Evolutionary conservation across 2,888 invertebrate species (phyloP), one percentile per base, ranked within the genome.

Genomic region (Apomyelois bistriatella): DNA sequence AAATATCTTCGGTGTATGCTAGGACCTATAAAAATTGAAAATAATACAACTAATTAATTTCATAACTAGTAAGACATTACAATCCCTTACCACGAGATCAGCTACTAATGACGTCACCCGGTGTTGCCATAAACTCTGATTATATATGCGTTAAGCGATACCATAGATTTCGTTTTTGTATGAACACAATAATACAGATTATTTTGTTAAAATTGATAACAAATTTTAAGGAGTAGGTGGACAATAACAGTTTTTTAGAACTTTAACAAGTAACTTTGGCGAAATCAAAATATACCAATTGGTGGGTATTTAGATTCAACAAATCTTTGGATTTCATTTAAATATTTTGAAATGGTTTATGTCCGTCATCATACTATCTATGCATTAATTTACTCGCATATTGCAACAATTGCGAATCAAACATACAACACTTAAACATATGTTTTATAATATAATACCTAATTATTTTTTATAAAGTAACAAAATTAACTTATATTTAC

Each of bases 31-130:
- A 88, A 90, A 89, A 88, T 85, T 89, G 88, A 88, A 89, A 90
- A 89, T 89, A 89, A 87, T 90, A 89, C 85, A 88, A 85, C 87
- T 89, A 90, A 86, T 87, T 89, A 87, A 90, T 89, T 90, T 89
- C 88, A 87, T 89, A 85, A 86, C 85, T 86, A 89, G 85, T 86
- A 85, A 86, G 88, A 87, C 80, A 87, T 82, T 86, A 89, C 80
- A 88, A 88, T 90, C 89, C 89, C 86, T 88, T 90, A 90, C 84
- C 87, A 86, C 90, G 91, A 91, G 91, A 91, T 91, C 91, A 90
- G 87, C 80, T 84, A 87, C 89, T 69, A 72, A 68, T 75, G 76
- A 79, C 75, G 84, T 84, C 85, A 85, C 82, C 85, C 73, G 81
- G 76, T 74, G 78, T 83, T 79, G 71, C 68, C 67, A 66, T 64